A percentile compares a stretch with the other conserved stretches of the same genome.
Evolutionary conservation across 2,113 vertebrate genomes (phyloP).

Genomic region (Neoarius graeffei): DNA sequence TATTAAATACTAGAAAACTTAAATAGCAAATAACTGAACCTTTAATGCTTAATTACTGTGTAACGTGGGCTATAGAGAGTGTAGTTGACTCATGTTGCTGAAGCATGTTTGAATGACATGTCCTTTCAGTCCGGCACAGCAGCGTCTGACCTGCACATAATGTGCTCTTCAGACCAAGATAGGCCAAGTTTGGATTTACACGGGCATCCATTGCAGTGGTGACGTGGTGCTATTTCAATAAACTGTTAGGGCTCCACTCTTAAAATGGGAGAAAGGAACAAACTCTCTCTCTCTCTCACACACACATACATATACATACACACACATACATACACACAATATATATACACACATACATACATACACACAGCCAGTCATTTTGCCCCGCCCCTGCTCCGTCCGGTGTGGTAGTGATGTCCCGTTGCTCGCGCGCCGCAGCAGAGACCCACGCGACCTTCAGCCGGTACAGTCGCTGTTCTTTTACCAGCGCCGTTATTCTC

Average conservation of each 20-base stretch:
- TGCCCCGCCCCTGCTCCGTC: no score
- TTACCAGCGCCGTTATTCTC: no score
- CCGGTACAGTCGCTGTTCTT: no score
- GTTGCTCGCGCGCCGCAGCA: no score
- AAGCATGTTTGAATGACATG: not conserved
- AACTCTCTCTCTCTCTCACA: no score
- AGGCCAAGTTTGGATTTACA: not conserved
- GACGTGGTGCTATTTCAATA: not conserved
- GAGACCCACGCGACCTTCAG: no score
- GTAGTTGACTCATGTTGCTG: not conserved
- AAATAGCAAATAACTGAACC: not conserved
- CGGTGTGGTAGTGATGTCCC: no score
- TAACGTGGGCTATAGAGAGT: not conserved
- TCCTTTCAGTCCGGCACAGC: not conserved
- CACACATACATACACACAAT: no score
- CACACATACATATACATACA: no score
- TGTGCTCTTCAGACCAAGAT: not conserved
- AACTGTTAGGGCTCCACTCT: not conserved
- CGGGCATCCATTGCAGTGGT: not conserved
- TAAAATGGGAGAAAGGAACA: no score
- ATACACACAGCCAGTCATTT: no score
- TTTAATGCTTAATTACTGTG: not conserved
- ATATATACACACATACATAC: no score
- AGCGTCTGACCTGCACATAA: not conserved
- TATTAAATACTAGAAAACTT: not conserved